These are phyloP conservation scores for Noctua janthe DNA, from an alignment of 2,888 invertebrate species.

Conservation along the genomic window DNA sequence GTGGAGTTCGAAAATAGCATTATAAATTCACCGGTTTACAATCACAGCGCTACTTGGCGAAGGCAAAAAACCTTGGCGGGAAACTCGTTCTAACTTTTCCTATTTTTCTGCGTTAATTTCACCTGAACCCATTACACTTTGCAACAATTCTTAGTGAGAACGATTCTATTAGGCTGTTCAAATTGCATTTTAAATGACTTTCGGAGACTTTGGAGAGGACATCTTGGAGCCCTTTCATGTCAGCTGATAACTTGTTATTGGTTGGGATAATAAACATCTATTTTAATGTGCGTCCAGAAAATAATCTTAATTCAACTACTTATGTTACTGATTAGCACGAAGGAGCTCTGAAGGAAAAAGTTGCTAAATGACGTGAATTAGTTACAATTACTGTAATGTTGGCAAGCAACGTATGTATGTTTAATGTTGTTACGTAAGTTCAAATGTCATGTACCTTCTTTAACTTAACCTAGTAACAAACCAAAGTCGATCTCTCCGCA, in stretches of 20 bases:
- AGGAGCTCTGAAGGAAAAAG: conserved; percentile 23
- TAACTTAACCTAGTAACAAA: background rate
- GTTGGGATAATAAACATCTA: conserved; percentile 35
- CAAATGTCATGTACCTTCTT: background rate
- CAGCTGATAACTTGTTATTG: conserved; percentile 50
- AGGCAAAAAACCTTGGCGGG: conserved; percentile 85
- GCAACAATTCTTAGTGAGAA: conserved; percentile 88
- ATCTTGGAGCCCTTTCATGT: conserved; percentile 58
- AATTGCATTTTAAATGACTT: conserved; percentile 89
- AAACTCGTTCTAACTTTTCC: conserved; percentile 91
- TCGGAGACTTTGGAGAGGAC: conserved; percentile 71
- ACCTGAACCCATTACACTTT: conserved; percentile 90
- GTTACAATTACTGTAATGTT: background rate
- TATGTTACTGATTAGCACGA: background rate
- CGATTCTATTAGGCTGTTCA: conserved; percentile 87
- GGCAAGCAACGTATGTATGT: background rate
- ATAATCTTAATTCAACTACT: conserved; percentile 20
- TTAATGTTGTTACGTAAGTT: background rate
- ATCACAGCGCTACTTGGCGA: conserved; percentile 89
- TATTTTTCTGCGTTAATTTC: conserved; percentile 90
- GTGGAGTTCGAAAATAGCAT: conserved; percentile 90
- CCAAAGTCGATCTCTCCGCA: conserved; percentile 11
- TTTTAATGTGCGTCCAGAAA: conserved; percentile 16
- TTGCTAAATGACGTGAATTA: background rate
- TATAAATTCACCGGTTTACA: conserved; percentile 90